Evolutionary conservation across 1,140 invertebrate species (phyloP).

Genomic region (Hycleus phaleratus): DNA sequence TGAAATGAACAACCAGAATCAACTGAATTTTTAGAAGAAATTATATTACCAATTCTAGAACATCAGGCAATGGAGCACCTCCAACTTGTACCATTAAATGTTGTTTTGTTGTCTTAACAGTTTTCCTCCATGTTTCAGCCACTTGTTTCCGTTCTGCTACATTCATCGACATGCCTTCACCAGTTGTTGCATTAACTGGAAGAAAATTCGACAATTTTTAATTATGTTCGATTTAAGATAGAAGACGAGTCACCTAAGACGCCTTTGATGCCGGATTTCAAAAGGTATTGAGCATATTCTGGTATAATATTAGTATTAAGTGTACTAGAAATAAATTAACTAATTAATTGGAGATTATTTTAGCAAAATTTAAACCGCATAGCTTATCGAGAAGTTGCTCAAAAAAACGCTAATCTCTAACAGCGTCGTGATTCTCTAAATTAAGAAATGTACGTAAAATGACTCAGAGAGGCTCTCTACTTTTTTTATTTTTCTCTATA

Average conservation of each 20-base stretch:
- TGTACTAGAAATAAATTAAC: conserved; percentile 30
- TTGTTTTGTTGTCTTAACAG: conserved; percentile 47
- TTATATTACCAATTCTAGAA: conserved; percentile 56
- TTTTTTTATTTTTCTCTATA: too few species aligned
- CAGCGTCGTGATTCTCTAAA: too few species aligned
- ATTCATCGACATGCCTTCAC: conserved; percentile 67
- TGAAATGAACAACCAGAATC: conserved; percentile 36
- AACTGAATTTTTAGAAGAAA: neutral
- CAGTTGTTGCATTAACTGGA: conserved; percentile 69
- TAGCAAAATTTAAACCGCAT: too few species aligned
- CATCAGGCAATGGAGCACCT: conserved; percentile 61
- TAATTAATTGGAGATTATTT: neutral
- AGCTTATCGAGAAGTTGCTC: too few species aligned
- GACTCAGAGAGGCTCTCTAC: too few species aligned
- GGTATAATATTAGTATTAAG: conserved; percentile 52
- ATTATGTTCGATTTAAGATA: neutral
- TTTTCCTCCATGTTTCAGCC: conserved; percentile 59
- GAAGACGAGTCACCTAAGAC: conserved; percentile 50
- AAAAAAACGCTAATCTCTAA: too few species aligned
- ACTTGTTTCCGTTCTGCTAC: conserved; percentile 61
- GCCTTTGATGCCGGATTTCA: conserved; percentile 49
- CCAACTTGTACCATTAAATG: conserved; percentile 74
- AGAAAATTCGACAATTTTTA: conserved; percentile 13
- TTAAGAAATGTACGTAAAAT: too few species aligned
- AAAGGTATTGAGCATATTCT: conserved; percentile 54